phyloP scores from a whole-genome alignment of 1,140 invertebrate genomes.

The Calephelis nemesis region DNA sequence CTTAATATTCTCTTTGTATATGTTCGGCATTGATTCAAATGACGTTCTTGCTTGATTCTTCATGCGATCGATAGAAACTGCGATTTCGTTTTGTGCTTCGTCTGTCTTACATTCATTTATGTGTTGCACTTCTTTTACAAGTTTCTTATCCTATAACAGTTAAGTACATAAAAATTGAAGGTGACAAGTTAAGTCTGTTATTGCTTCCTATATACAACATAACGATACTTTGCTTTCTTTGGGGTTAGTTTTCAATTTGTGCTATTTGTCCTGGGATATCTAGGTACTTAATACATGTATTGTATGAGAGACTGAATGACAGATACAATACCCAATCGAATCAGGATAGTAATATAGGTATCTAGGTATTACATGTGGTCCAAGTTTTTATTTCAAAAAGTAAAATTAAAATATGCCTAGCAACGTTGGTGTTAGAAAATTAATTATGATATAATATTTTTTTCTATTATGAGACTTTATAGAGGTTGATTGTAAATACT shows the following conservation, averaged over 20 bases:
- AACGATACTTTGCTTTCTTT: background rate
- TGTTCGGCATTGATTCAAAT: slow-evolving; percentile 6
- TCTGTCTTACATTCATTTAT: slow-evolving; percentile 4
- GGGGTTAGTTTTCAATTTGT: no score
- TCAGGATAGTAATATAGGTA: no score
- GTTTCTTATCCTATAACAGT: slow-evolving; percentile 4
- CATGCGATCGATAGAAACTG: slow-evolving; percentile 5
- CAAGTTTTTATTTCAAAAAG: no score
- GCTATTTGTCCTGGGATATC: no score
- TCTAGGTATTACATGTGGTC: no score
- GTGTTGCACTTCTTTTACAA: background rate
- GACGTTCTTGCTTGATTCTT: slow-evolving; percentile 4
- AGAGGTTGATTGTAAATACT: background rate
- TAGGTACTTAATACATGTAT: no score
- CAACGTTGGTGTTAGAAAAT: no score
- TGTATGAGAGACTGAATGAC: no score
- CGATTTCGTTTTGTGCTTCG: background rate
- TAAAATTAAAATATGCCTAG: no score
- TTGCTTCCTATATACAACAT: slow-evolving; percentile 1
- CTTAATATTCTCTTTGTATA: slow-evolving; percentile 6
- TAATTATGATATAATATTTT: no score
- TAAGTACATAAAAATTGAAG: slow-evolving; percentile 6
- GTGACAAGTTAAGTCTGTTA: slow-evolving; percentile 8
- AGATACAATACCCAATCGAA: no score
- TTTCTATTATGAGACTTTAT: no score